Percentiles rank a stretch among this genome's conserved stretches.
Conservation (phyloP, 2,888 invertebrate species). For the Cheilosia scutellata region DNA sequence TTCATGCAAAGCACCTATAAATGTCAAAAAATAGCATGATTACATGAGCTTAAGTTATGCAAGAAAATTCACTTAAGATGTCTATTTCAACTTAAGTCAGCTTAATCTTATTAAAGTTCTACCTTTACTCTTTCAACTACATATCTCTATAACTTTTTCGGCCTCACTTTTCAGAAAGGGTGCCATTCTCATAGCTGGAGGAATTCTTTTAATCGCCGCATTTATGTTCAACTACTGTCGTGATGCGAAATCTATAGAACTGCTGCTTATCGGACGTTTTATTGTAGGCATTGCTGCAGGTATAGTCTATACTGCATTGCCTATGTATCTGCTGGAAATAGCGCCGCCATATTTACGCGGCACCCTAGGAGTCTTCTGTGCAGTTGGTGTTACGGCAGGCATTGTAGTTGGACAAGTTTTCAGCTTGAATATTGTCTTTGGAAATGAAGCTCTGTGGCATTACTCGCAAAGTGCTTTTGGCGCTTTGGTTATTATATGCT, state of each 20-base stretch:
- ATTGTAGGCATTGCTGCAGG: conserved; percentile 91
- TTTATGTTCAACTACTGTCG: conserved; percentile 88
- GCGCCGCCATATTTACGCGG: conserved; percentile 91
- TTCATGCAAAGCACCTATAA: neutral
- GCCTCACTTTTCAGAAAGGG: conserved; percentile 82
- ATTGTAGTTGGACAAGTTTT: conserved; percentile 81
- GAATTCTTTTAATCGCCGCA: conserved; percentile 88
- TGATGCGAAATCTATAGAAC: conserved; percentile 88
- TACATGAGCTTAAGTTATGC: too few species aligned
- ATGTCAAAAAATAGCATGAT: too few species aligned
- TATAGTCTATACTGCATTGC: conserved; percentile 92
- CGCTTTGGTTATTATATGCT: conserved; percentile 88
- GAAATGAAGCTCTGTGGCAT: conserved; percentile 89
- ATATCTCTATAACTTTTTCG: neutral
- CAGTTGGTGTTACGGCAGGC: conserved; percentile 85
- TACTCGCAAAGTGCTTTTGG: conserved; percentile 89
- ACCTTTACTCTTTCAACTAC: neutral
- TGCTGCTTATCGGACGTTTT: conserved; percentile 91
- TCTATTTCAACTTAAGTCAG: too few species aligned
- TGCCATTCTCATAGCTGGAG: conserved; percentile 88
- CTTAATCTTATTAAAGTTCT: neutral
- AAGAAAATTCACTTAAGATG: too few species aligned
- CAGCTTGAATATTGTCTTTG: conserved; percentile 80
- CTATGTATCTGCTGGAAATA: conserved; percentile 95
- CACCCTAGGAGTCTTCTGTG: conserved; percentile 91